Base-by-base conservation (phyloP, 64 coral and sea anemone genomes). In the Cladopsammia gracilis region DNA sequence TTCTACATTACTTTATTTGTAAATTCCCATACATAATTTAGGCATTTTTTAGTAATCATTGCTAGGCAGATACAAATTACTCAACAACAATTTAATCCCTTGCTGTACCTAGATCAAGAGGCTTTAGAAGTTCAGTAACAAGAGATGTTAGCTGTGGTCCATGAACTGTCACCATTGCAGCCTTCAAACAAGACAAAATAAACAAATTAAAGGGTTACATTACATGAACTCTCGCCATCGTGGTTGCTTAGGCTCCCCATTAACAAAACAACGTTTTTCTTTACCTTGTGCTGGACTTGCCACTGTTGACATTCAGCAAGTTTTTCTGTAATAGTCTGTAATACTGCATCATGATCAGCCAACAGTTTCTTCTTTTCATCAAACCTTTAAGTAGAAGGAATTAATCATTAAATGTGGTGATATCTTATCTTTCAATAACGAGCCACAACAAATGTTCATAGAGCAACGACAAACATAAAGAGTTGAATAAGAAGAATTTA, bases 201-300 rank as follows among this genome's bases (percentile, higher is more conserved):
- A 34, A 34, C 34, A 34, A 2, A 34, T 34, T 34, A 34, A 34
- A 34, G 34, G 34, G 34, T 34, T 34, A 34, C 34, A 34, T 34
- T 34, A 34, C 34, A 34, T 34, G 0, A 34, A 34, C 34, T 34
- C 34, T 34, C 2, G 34, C 34, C 34, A 34, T 34, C 34, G 34
- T 34, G 34, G 34, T 34, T 34, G 34, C 34, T 34, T 34, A 2
- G 2, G 34, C 34, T 34, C 54, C 13, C 7, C 0, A 57, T 57
- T 13, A 26, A 7, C 48, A 67, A 53, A 6, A 62, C 48, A 14
- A 56, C 5, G 79, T 1, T 3, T 64, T 10, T 47, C 15, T 69
- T 70, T 54, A 99, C 98, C 98, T 99, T 77, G 77, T 99, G 98
- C 65, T 99, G 94, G 24, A 68, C 71, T 56, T 99, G 94, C 98